Conservation (phyloP, 2,113 vertebrate species). For the Caranx melampygus region DNA sequence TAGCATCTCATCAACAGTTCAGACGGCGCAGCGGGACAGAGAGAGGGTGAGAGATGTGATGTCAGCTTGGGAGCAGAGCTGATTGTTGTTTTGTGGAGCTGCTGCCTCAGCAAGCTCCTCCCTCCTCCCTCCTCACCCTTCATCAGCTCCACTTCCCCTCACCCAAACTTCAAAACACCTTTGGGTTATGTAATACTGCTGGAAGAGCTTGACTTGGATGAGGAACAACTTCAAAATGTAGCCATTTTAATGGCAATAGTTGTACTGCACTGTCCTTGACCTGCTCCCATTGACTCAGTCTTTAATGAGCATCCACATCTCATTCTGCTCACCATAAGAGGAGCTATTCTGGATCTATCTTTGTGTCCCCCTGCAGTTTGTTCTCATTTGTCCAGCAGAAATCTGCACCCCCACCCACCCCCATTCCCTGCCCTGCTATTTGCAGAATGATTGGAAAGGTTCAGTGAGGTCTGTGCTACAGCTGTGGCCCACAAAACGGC, state of each 20-base stretch:
- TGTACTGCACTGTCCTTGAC: conserved; percentile 18
- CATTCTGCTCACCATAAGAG: conserved; percentile 15
- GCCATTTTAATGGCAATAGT: background rate
- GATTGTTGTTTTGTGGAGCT: conserved; percentile 20
- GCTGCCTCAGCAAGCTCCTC: background rate
- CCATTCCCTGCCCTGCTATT: background rate
- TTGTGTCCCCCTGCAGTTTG: conserved; percentile 30
- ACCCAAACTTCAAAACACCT: background rate
- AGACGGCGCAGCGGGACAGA: conserved; percentile 7
- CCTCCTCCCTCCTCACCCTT: background rate
- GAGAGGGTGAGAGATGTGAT: conserved; percentile 15
- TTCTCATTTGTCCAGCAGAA: conserved; percentile 30
- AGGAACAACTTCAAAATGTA: background rate
- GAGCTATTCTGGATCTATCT: background rate
- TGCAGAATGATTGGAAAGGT: conserved; percentile 8
- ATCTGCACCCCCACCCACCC: background rate
- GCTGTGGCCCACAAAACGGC: conserved; percentile 27
- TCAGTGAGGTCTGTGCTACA: conserved; percentile 27
- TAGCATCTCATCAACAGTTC: conserved; percentile 41
- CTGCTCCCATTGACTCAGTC: conserved; percentile 17
- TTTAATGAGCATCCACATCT: conserved; percentile 28
- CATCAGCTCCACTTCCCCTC: conserved; percentile 21
- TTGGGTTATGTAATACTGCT: background rate
- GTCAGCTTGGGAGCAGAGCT: conserved; percentile 45
- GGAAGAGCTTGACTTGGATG: background rate